Evolutionary conservation across 2,888 invertebrate species (phyloP).

Genomic region (Urechis unicinctus): DNA sequence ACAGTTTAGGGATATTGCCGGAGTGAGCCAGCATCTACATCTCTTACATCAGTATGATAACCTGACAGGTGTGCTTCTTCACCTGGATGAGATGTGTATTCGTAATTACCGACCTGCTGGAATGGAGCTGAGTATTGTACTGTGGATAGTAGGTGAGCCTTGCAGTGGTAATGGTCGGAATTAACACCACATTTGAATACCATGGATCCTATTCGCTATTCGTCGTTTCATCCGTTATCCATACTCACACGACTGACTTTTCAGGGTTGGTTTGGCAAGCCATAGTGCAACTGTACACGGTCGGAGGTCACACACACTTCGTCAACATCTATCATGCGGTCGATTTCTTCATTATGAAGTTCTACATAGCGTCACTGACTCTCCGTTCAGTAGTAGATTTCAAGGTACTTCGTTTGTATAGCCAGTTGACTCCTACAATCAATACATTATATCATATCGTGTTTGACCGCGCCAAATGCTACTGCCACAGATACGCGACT

Average conservation of each 20-base stretch:
- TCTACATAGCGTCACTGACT: conserved; percentile 38
- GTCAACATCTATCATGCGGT: conserved; percentile 37
- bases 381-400: conserved; percentile 10
- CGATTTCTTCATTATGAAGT: conserved; percentile 34
- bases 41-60: too few species aligned
- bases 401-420: conserved; percentile 5
- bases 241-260: background rate
- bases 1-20: too few species aligned
- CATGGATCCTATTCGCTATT: background rate
- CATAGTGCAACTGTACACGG: conserved; percentile 32
- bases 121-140: conserved; percentile 15
- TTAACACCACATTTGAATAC: background rate
- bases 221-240: background rate
- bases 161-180: too few species aligned
- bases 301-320: conserved; percentile 32
- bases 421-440: background rate
- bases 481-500: conserved; percentile 7
- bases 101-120: conserved; percentile 12
- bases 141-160: conserved; percentile 19
- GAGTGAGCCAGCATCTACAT: too few species aligned
- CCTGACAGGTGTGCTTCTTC: too few species aligned
- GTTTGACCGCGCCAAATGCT: background rate
- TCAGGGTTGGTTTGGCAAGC: conserved; percentile 31
- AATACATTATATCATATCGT: background rate
- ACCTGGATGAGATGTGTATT: conserved; percentile 13